A percentile compares a stretch with the other conserved stretches of the same genome.
Conservation (phyloP, 2,113 vertebrate genomes). For the Brevimyrus niger region DNA sequence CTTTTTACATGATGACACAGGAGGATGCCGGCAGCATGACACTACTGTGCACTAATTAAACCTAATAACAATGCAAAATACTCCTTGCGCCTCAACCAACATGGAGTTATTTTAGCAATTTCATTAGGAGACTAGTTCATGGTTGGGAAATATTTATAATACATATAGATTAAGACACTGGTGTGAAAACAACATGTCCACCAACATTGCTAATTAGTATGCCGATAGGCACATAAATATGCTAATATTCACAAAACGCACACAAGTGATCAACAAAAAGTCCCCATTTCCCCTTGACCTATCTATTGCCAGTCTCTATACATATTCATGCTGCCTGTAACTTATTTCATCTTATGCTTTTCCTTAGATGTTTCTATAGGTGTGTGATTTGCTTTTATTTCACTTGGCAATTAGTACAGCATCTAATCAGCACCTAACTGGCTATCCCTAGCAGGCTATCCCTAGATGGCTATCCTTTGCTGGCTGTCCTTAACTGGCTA, state of each 20-base stretch:
- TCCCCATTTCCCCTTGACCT: background rate
- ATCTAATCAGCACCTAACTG: background rate
- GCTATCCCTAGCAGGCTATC: too few relatives aligned
- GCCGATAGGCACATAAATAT: background rate
- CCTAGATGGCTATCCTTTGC: background rate
- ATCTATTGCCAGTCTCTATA: background rate
- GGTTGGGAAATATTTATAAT: background rate
- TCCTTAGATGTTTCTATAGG: background rate
- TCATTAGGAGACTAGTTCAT: background rate
- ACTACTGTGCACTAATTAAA: constrained; percentile 29
- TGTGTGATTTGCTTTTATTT: background rate
- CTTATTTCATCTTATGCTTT: background rate
- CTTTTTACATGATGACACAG: constrained; percentile 10
- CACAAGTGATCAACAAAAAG: background rate
- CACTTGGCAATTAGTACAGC: background rate
- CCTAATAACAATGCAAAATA: constrained; percentile 21
- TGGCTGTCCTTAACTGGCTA: background rate
- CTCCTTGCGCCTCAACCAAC: background rate
- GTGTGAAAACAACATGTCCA: background rate
- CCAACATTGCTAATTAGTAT: background rate
- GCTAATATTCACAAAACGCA: background rate
- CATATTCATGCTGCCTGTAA: background rate
- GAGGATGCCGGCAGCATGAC: constrained; percentile 28
- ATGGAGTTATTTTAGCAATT: background rate
- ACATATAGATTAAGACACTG: background rate